These are phyloP conservation scores for Morpho deidamia DNA, from an alignment of 2,888 invertebrate genomes.

Conservation along the genomic window DNA sequence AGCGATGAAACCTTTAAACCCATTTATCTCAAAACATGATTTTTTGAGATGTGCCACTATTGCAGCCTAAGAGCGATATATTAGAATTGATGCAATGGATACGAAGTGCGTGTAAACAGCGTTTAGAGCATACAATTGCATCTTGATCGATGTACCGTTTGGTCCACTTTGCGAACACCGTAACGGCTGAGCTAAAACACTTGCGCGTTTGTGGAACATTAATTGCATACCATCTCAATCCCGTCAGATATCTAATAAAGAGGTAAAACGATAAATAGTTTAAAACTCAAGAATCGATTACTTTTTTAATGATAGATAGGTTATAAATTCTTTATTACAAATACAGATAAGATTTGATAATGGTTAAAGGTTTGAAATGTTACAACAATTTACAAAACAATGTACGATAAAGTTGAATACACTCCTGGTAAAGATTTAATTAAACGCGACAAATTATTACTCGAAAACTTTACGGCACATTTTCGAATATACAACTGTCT, in stretches of 20 bases:
- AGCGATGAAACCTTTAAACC: too few relatives aligned
- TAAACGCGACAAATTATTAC: background rate
- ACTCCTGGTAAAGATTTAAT: too few relatives aligned
- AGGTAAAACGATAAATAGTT: background rate
- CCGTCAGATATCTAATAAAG: background rate
- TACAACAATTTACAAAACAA: too few relatives aligned
- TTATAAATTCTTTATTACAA: too few relatives aligned
- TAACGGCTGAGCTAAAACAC: constrained; percentile 45
- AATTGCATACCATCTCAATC: constrained; percentile 1
- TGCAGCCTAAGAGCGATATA: background rate
- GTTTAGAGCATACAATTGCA: constrained; percentile 29
- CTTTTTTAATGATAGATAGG: too few relatives aligned
- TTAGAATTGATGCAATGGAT: background rate
- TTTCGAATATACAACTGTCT: constrained; percentile 2
- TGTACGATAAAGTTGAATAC: too few relatives aligned
- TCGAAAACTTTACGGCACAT: background rate
- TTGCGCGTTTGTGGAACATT: constrained; percentile 43
- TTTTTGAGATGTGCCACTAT: too few relatives aligned
- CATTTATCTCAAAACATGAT: too few relatives aligned
- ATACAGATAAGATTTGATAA: too few relatives aligned
- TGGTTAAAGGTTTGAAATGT: too few relatives aligned
- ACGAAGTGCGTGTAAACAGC: background rate
- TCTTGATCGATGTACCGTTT: constrained; percentile 57
- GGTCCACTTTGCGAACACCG: constrained; percentile 52
- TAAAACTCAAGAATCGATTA: too few relatives aligned